Evolutionary conservation across 2,113 vertebrate genomes (phyloP).

Genomic region (Xenus cinereus): DNA sequence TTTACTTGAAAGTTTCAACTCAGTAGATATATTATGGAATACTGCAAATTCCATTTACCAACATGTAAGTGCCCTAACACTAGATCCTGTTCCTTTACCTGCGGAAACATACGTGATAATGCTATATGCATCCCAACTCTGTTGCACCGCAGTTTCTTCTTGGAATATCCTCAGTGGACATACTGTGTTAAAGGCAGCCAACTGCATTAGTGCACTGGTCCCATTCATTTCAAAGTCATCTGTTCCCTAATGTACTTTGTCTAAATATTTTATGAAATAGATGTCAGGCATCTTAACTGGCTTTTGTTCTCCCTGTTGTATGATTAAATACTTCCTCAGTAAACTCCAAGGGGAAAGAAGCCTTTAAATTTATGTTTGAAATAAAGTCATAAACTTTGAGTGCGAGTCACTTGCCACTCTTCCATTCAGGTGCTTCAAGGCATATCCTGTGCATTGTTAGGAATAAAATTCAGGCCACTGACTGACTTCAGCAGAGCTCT

Average conservation of each 20-base stretch:
- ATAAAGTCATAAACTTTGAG: constrained; percentile 3
- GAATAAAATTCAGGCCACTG: neutral
- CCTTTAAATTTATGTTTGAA: constrained; percentile 17
- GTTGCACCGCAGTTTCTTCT: neutral
- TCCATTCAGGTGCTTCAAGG: neutral
- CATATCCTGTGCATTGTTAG: neutral
- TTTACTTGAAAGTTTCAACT: neutral
- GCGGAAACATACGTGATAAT: neutral
- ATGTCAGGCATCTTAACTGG: constrained; percentile 13
- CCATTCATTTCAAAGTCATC: constrained; percentile 34
- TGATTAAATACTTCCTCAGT: constrained; percentile 52
- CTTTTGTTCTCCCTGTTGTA: constrained; percentile 5
- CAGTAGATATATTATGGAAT: neutral
- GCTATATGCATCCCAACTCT: neutral
- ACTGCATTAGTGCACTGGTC: neutral
- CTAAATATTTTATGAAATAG: constrained; percentile 67
- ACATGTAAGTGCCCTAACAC: neutral
- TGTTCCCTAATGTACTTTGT: constrained; percentile 39
- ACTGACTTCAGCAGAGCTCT: neutral
- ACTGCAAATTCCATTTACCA: neutral
- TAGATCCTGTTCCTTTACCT: neutral
- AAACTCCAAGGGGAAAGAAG: constrained; percentile 13
- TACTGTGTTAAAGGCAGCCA: neutral
- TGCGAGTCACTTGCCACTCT: neutral
- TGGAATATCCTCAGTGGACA: neutral